phyloP scores from a whole-genome alignment of 2,888 invertebrate species.

The Drosophila subsilvestris region DNA sequence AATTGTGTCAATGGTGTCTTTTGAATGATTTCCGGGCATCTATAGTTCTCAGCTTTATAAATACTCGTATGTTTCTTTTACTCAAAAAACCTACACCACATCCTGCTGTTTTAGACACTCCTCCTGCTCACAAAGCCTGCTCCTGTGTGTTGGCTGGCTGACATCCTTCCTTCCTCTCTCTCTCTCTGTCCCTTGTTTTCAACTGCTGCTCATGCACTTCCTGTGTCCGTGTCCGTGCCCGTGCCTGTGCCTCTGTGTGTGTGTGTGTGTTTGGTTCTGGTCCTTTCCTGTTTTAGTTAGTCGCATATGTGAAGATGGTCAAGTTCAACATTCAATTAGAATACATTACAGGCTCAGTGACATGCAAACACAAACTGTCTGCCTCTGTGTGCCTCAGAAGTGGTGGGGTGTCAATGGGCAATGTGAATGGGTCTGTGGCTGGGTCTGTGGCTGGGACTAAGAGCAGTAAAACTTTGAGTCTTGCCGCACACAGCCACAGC shows the following conservation, averaged over 20 bases:
- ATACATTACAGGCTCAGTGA: constrained; percentile 77
- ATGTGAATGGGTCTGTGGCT: constrained; percentile 23
- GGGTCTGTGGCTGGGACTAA: background rate
- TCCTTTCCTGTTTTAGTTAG: constrained; percentile 37
- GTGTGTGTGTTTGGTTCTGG: constrained; percentile 5
- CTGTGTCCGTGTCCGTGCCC: background rate
- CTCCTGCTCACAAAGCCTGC: background rate
- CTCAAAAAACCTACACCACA: background rate
- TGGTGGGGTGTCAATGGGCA: constrained; percentile 39
- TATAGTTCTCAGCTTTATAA: no score
- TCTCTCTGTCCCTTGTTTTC: background rate
- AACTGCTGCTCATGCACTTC: constrained; percentile 8
- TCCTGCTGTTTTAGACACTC: background rate
- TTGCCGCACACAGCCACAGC: constrained; percentile 24
- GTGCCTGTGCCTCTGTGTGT: background rate
- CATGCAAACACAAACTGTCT: constrained; percentile 57
- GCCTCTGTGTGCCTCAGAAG: background rate
- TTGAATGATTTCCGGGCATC: no score
- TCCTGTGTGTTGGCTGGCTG: constrained; percentile 11
- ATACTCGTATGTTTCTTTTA: background rate
- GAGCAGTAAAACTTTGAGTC: constrained; percentile 56
- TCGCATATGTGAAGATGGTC: constrained; percentile 58
- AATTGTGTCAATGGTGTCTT: no score
- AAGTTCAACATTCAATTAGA: constrained; percentile 80
- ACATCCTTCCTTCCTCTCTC: constrained; percentile 20